phyloP scores from a whole-genome alignment of 2,797 vertebrate species.

The Hydrophis major region DNA sequence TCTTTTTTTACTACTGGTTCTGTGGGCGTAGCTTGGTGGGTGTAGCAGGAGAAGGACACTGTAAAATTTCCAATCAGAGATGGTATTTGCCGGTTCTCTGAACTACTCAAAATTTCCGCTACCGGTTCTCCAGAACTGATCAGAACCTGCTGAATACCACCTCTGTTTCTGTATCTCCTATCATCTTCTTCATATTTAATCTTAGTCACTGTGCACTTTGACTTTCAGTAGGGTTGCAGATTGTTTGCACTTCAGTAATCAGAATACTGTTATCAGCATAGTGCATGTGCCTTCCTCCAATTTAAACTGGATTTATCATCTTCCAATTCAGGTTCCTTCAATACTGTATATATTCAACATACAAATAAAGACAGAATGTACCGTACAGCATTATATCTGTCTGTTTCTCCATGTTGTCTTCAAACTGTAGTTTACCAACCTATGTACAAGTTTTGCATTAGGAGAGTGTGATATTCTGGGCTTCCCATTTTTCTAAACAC shows the following conservation, averaged over 20 bases:
- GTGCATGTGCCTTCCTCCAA: not conserved
- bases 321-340: not conserved
- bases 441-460: not conserved
- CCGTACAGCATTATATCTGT: not conserved
- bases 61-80: no score
- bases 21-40: no score
- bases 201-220: not conserved
- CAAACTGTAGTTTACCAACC: not conserved
- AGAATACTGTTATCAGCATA: not conserved
- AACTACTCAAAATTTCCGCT: no score
- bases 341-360: not conserved
- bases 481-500: not conserved
- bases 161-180: not conserved
- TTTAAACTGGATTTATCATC: not conserved
- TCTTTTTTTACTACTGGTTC: no score
- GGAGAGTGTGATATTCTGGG: not conserved
- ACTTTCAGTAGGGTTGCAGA: not conserved
- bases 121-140: no score
- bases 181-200: not conserved
- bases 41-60: no score
- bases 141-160: no score
- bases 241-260: not conserved
- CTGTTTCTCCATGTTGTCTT: not conserved
- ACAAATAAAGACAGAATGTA: not conserved
- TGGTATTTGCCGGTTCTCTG: no score